These are phyloP conservation scores for Acanthosoma haemorrhoidale DNA, from an alignment of 2,888 invertebrate species.

Conservation along the genomic window DNA sequence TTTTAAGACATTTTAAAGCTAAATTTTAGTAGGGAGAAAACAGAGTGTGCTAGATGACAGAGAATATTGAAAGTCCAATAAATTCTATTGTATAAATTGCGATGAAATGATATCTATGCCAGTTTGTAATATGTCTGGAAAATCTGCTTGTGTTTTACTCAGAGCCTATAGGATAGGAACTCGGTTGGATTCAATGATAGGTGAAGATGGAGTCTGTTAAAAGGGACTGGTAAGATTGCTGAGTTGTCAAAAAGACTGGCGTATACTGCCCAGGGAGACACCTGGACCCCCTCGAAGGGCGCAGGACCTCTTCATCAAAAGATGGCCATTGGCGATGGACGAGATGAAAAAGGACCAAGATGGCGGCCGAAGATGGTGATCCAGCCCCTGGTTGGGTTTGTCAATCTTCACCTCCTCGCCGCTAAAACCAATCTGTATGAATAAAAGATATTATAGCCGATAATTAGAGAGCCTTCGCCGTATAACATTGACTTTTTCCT, in stretches of 20 bases:
- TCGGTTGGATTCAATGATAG: neutral
- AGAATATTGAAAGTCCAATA: too few relatives aligned
- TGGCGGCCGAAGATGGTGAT: neutral
- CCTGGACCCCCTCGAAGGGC: neutral
- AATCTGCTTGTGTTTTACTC: too few relatives aligned
- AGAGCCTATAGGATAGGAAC: neutral
- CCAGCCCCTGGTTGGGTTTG: neutral
- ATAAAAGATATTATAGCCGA: slow-evolving; percentile 8
- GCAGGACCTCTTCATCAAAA: slow-evolving; percentile 1
- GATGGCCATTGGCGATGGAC: neutral
- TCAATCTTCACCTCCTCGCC: slow-evolving; percentile 1
- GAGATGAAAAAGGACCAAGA: neutral
- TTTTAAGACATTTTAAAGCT: too few relatives aligned
- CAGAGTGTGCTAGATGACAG: too few relatives aligned
- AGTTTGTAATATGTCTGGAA: too few relatives aligned
- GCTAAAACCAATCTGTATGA: slow-evolving; percentile 4
- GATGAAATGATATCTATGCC: too few relatives aligned
- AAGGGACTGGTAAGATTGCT: neutral
- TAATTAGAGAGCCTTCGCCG: neutral
- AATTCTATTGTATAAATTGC: too few relatives aligned
- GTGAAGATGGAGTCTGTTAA: neutral
- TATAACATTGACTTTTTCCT: neutral
- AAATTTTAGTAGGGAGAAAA: too few relatives aligned
- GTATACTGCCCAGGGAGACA: neutral
- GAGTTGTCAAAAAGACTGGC: neutral